Base-by-base conservation (phyloP, 2,888 invertebrate genomes). In the Trypoxylon attenuatum region DNA sequence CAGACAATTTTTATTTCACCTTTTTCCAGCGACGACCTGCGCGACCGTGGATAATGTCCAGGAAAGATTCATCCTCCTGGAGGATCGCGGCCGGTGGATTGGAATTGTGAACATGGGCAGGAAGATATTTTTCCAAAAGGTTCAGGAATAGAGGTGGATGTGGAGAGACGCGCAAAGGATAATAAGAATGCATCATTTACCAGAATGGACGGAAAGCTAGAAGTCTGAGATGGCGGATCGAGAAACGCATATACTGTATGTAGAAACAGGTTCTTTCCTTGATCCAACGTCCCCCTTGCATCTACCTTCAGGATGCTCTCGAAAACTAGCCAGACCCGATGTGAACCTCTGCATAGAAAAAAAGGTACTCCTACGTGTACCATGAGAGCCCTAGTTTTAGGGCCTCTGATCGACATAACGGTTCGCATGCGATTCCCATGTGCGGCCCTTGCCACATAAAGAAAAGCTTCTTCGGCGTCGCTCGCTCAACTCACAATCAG, bases 191-290 rank as follows among this genome's bases (percentile, higher is more conserved):
- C n/a, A n/a, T n/a, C n/a, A n/a, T n/a, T n/a, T n/a, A n/a, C n/a
- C n/a, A 39, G 42, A 16, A 55, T 19, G 41, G 15, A 27, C 15
- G 39, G 61, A 47, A 65, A 54, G 63, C 65, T 10, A 52, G 67
- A 38, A 23, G 38, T 41, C 55, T 41, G 47, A 49, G 54, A 60
- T n/a, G 38, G 23, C 41, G 15, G 55, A 54, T 41, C 42, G 54
- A 50, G 64, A 69, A 61, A 47, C 61, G 41, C 47, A 52, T 66
- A 56, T 46, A n/a, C n/a, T n/a, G n/a, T n/a, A 42, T 52, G 62
- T 60, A 59, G 63, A 79, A 79, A 79, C 79, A 79, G 79, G 79
- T 79, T 79, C 75, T 46, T 63, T 25, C 18, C 15, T 5, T 47
- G 10, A 4, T 33, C 33, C 33, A 4, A 13, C 33, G 5, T 33